Percentiles rank a stretch among this genome's conserved stretches.
Evolutionary conservation across 2,888 invertebrate species (phyloP).

Genomic region (Nycteola revayana): DNA sequence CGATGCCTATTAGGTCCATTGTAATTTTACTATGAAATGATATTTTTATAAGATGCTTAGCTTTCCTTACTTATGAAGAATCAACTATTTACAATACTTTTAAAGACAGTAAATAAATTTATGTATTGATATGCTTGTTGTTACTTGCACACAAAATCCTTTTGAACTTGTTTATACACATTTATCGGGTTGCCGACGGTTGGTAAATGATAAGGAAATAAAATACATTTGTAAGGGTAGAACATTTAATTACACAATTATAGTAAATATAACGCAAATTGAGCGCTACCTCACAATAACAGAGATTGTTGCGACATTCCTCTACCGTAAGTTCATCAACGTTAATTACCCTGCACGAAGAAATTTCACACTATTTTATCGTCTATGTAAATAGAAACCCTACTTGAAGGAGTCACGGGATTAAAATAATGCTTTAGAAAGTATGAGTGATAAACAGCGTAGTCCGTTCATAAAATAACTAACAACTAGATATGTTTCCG

Average conservation of each 20-base stretch:
- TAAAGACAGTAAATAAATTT: constrained; percentile 73
- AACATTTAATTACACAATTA: constrained; percentile 49
- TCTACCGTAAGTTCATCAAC: constrained; percentile 32
- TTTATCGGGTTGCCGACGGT: no score
- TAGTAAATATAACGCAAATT: constrained; percentile 48
- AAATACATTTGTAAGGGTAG: constrained; percentile 31
- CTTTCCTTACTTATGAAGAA: constrained; percentile 75
- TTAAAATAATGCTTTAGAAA: constrained; percentile 37
- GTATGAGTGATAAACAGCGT: constrained; percentile 31
- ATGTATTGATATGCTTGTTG: constrained; percentile 55
- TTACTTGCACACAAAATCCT: no score
- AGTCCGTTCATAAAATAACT: constrained; percentile 32
- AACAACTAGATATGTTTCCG: constrained; percentile 31
- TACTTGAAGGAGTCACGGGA: constrained; percentile 51
- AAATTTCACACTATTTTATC: constrained; percentile 62
- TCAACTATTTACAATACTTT: constrained; percentile 75
- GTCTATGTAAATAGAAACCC: constrained; percentile 33
- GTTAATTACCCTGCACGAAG: constrained; percentile 68
- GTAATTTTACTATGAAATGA: constrained; percentile 55
- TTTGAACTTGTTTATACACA: no score
- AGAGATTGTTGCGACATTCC: constrained; percentile 41
- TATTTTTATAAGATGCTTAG: constrained; percentile 82
- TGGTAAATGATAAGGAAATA: no score
- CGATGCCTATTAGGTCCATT: constrained; percentile 64
- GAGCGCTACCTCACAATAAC: constrained; percentile 49